phyloP scores from a whole-genome alignment of 53 echinoderm and acorn worm genomes.

The Echinometra lucunter region DNA sequence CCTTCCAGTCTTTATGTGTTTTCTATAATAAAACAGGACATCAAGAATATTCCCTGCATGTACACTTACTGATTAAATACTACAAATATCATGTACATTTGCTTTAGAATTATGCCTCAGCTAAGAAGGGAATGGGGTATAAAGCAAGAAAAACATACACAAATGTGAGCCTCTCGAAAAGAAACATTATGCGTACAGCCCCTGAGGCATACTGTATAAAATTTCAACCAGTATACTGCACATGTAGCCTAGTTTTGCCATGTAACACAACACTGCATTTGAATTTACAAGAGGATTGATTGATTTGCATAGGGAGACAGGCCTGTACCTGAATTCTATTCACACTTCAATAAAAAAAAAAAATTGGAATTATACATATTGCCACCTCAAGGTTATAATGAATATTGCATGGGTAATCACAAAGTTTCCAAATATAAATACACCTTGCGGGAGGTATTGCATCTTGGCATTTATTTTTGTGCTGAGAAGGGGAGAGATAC shows the following conservation, averaged over 20 bases:
- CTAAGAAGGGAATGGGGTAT: too few species aligned
- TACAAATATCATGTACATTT: too few species aligned
- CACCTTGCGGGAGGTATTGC: not conserved
- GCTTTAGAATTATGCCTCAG: too few species aligned
- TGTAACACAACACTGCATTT: not conserved
- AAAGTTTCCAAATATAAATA: too few species aligned
- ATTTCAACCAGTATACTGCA: not conserved
- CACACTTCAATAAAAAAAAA: too few species aligned
- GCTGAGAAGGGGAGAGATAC: too few species aligned
- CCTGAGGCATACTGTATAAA: not conserved
- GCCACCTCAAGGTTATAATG: not conserved
- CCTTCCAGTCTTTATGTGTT: too few species aligned
- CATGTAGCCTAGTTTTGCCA: not conserved
- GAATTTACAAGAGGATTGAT: not conserved
- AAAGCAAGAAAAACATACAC: too few species aligned
- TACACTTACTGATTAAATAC: too few species aligned
- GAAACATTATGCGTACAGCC: slow-evolving; percentile 24
- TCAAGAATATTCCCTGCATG: too few species aligned
- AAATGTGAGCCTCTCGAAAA: not conserved
- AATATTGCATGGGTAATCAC: not conserved
- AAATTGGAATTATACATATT: not conserved
- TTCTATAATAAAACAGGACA: too few species aligned
- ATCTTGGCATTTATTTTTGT: not conserved
- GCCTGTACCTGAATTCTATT: not conserved
- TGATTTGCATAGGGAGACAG: not conserved